phyloP scores from a whole-genome alignment of 1,140 invertebrate species.

The Pantala flavescens region DNA sequence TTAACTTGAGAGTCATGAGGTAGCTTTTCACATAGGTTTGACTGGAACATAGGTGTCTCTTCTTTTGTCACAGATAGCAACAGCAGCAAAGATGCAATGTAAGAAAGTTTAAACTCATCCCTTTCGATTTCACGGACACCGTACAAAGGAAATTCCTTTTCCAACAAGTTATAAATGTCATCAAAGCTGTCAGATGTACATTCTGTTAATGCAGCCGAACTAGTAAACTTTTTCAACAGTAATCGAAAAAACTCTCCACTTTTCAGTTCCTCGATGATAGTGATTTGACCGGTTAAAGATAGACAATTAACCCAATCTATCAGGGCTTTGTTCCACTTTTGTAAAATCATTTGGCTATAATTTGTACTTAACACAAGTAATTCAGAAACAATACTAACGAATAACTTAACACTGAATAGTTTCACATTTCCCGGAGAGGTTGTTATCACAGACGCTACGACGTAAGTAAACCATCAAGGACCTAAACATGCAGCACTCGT shows the following conservation, averaged over 20 bases:
- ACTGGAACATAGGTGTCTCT: background rate
- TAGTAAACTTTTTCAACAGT: background rate
- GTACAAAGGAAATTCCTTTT: background rate
- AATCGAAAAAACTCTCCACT: background rate
- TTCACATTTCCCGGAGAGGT: too few species aligned
- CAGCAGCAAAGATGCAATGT: background rate
- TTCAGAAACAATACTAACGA: background rate
- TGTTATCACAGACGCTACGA: too few species aligned
- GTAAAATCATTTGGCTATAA: background rate
- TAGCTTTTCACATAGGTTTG: background rate
- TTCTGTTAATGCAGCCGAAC: background rate
- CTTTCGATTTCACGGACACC: background rate
- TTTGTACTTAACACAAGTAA: background rate
- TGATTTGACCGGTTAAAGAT: background rate
- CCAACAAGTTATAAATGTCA: background rate
- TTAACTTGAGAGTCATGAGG: background rate
- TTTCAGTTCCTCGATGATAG: background rate
- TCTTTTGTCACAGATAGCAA: background rate
- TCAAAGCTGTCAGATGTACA: background rate
- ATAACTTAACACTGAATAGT: too few species aligned
- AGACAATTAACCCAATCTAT: background rate
- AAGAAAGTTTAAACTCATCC: background rate
- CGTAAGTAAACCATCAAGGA: too few species aligned
- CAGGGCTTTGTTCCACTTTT: background rate
- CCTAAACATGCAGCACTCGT: too few species aligned